Base-by-base conservation (phyloP, 2,113 vertebrate species). In the Tragulus kanchil region DNA sequence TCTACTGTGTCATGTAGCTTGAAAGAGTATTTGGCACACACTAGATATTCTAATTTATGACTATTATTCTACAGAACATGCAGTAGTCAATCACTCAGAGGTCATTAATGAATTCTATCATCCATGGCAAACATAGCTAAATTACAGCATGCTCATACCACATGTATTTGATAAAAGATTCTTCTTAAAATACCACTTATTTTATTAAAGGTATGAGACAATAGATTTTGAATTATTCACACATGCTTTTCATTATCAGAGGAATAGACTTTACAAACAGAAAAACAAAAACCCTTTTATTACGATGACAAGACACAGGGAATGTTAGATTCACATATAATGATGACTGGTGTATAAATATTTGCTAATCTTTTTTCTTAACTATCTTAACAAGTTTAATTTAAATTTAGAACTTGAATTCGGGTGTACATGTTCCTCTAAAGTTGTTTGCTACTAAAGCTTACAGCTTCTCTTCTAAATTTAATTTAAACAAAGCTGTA, bases 121-220 rank as follows among this genome's bases (percentile, higher is more conserved):
- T 54, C 4, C 7, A 71, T 42, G 67, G 17, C 19, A 85, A 93
- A 58, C 56, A 59, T 36, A 75, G 56, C 21, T 79, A 79, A 85
- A 85, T 82, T 69, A 52, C 3, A 54, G 0, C 0, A n/a, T 71
- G 16, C 71, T 83, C 7, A 56, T 65, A 54, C 0, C 2, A 62
- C 9, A n/a, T 12, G 28, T 6, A 62, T 61, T 65, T 17, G 45
- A 73, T 65, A 54, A 91, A 85, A 25, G 6, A 64, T 54, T 96
- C 10, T 91, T 89, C 59, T 56, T 77, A 82, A 93, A 91, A 93
- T 65, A 69, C 64, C 15, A 12, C 82, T 59, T 93, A 89, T 83
- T 85, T 14, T 48, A 25, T 54, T 73, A 86, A 50, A 67, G 17
- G 23, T 84, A 8, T 90, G 10, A 81, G 14, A 48, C 19, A 81